Evolutionary conservation across 2,888 invertebrate species (phyloP).

Genomic region (Xestoiulus laeticollis): DNA sequence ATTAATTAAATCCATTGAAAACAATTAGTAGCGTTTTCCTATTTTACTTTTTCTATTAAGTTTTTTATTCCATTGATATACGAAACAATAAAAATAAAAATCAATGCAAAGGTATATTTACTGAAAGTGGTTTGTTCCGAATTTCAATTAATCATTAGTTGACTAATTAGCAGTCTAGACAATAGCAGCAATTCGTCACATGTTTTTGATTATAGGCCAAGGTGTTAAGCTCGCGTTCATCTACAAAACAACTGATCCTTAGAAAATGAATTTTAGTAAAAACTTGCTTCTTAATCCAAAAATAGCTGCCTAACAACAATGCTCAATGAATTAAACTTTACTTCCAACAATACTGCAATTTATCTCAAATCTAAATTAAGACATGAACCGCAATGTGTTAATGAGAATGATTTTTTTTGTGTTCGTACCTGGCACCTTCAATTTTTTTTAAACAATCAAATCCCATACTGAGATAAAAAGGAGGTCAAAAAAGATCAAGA

Average conservation of each 20-base stretch:
- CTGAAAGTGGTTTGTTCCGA: slow-evolving; percentile 21
- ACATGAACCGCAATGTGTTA: not conserved
- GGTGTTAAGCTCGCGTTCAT: not conserved
- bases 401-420: not conserved
- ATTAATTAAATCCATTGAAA: slow-evolving; percentile 7
- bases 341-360: not conserved
- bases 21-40: not conserved
- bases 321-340: not conserved
- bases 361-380: not conserved
- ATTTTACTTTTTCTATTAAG: not conserved
- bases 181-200: not conserved
- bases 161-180: slow-evolving; percentile 25
- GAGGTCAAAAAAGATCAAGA: not conserved
- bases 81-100: not conserved
- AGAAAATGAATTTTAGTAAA: not conserved
- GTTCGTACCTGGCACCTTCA: not conserved
- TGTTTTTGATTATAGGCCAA: slow-evolving; percentile 24
- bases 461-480: not conserved
- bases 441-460: not conserved
- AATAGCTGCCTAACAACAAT: not conserved
- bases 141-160: slow-evolving; percentile 23
- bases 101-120: slow-evolving; percentile 16
- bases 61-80: not conserved
- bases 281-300: not conserved
- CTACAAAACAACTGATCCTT: not conserved